Base-by-base conservation (phyloP, 2,888 invertebrate genomes). In the Trissolcus japonicus region DNA sequence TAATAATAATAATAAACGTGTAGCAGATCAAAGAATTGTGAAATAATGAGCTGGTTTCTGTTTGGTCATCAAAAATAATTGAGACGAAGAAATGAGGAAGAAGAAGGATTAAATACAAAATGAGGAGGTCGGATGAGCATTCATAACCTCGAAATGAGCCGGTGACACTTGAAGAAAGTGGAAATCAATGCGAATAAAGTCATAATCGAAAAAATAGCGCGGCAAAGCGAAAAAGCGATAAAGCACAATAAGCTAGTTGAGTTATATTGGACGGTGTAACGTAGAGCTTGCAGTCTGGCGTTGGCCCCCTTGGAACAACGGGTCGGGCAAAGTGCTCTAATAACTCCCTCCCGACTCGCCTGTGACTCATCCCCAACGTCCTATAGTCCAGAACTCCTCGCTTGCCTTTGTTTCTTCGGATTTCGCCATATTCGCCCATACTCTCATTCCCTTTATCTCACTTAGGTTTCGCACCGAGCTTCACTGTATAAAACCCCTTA, bases 231-330 rank as follows among this genome's bases (percentile, higher is more conserved):
- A 66, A 78, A 74, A 69, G 82, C 83, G 82, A 84, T 84, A 84
- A 84, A 84, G 82, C 83, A 84, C 84, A 83, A 84, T 84, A 84
- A 84, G 83, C 83, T 82, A 83, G 82, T 82, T 81, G 82, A 83
- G 82, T 82, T 84, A 84, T 84, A 84, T 84, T 84, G 83, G 84
- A 83, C 81, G 84, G 81, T 84, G 84, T 84, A 84, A 83, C 82
- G 83, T 82, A 48, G 35, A 35, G 79, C 81, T 75, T 76, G 79
- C 80, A 82, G 82, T 83, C 82, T 82, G 77, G 60, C 81, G 66
- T 66, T 76, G 56, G 71, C 66, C 71, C 66, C 69, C 71, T 68
- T 60, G 54, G 56, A 79, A 75, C 83, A 85, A 78, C 83, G 74
- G 67, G 83, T 79, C 85, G 82, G 82, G 83, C 83, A 83, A 83